A percentile compares a stretch with the other conserved stretches of the same genome.
These are phyloP conservation scores for Leptarthrus brevirostris DNA, from an alignment of 2,888 invertebrate species.

Conservation along the genomic window DNA sequence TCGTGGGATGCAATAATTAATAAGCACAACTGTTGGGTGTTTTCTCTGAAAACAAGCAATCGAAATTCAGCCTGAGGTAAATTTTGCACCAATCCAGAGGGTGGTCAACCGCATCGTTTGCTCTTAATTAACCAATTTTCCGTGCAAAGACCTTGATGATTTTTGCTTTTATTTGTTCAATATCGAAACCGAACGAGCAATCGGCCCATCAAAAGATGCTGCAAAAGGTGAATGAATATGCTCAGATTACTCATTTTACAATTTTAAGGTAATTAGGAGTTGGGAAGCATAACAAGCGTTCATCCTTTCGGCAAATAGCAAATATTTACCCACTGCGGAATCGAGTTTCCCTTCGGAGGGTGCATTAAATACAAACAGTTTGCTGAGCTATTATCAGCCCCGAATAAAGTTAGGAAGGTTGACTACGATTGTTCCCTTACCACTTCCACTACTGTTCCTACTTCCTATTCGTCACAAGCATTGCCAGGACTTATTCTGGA, in stretches of 20 bases:
- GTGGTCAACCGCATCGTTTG: constrained; percentile 38
- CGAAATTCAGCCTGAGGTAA: constrained; percentile 31
- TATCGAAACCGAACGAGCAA: too few relatives aligned
- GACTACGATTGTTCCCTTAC: background rate
- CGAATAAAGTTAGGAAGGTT: background rate
- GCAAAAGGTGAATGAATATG: background rate
- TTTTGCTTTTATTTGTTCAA: background rate
- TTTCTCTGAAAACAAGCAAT: constrained; percentile 32
- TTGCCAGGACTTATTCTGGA: constrained; percentile 3
- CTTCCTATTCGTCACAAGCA: background rate
- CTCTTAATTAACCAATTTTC: constrained; percentile 41
- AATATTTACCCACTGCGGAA: constrained; percentile 16
- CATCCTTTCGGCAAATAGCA: constrained; percentile 43
- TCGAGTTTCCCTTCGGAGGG: background rate
- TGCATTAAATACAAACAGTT: background rate
- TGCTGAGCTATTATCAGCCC: constrained; percentile 40
- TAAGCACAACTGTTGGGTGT: constrained; percentile 31
- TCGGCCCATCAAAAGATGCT: background rate
- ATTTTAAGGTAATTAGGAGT: constrained; percentile 43
- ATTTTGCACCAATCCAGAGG: constrained; percentile 35
- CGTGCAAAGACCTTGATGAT: background rate
- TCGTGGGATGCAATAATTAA: constrained; percentile 22
- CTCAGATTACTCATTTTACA: constrained; percentile 14
- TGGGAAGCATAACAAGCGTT: constrained; percentile 27
- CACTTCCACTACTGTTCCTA: background rate